Percentiles rank a stretch among this genome's conserved stretches.
Conservation (phyloP, 2,113 vertebrate species). For the Aegotheles bennettii region DNA sequence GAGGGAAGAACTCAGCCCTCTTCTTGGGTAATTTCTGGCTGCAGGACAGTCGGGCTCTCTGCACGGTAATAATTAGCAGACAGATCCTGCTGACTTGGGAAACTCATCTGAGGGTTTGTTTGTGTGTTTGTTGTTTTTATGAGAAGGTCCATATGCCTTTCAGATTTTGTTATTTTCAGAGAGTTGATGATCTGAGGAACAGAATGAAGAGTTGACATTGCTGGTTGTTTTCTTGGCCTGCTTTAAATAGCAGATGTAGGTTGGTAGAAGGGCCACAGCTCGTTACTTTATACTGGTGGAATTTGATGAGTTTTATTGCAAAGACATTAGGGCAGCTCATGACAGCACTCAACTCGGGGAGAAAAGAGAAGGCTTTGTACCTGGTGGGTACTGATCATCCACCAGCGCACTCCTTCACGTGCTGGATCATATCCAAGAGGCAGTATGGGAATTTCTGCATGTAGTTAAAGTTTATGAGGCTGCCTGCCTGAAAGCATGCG, state of each 20-base stretch:
- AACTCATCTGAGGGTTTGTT: conserved; percentile 50
- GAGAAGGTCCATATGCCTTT: conserved; percentile 60
- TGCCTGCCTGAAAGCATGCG: background rate
- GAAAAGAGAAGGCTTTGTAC: conserved; percentile 34
- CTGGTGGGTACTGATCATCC: background rate
- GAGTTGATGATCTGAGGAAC: conserved; percentile 49
- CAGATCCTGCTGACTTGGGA: conserved; percentile 46
- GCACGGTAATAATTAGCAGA: conserved; percentile 50
- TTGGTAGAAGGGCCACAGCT: conserved; percentile 26
- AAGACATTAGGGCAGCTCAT: background rate
- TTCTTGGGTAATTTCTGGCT: conserved; percentile 9
- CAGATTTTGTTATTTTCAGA: conserved; percentile 47
- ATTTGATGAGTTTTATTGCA: conserved; percentile 20
- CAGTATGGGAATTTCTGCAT: conserved; percentile 21
- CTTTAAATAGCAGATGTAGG: conserved; percentile 41
- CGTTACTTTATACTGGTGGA: background rate
- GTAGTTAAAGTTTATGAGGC: conserved; percentile 24
- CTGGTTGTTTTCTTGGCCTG: conserved; percentile 43
- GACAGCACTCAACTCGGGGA: background rate
- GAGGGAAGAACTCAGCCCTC: background rate
- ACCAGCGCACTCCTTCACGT: background rate
- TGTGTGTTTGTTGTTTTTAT: conserved; percentile 62
- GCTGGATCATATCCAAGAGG: conserved; percentile 2
- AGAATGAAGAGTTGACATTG: conserved; percentile 13
- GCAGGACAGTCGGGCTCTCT: background rate